Percentiles rank a stretch among this genome's conserved stretches.
These are phyloP conservation scores for Scaptomyza polygonia DNA, from an alignment of 2,888 invertebrate genomes.

Conservation along the genomic window DNA sequence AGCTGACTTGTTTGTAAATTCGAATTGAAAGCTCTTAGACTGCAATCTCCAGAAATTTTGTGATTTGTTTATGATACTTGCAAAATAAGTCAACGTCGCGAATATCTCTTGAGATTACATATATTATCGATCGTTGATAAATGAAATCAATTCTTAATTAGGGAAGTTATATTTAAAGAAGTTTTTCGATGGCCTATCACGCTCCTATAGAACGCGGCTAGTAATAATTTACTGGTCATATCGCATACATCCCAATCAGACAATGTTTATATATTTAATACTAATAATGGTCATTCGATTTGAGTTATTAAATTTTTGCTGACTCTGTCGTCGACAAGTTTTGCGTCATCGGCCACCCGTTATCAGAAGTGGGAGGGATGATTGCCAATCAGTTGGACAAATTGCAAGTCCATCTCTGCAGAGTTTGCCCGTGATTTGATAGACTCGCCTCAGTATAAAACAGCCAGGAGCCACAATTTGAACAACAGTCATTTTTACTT, in stretches of 20 bases:
- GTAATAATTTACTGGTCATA: slow-evolving; percentile 1
- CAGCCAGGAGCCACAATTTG: background rate
- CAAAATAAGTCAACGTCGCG: background rate
- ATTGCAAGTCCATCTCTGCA: slow-evolving; percentile 43
- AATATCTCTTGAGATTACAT: background rate
- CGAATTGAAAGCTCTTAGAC: background rate
- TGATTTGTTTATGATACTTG: background rate
- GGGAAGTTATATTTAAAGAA: slow-evolving; percentile 12
- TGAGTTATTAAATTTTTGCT: slow-evolving; percentile 1
- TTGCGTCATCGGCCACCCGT: slow-evolving; percentile 8
- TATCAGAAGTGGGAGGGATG: slow-evolving; percentile 22
- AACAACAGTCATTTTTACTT: slow-evolving; percentile 51
- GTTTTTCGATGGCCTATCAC: too few relatives aligned
- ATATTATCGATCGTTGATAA: slow-evolving; percentile 3
- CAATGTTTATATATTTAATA: too few relatives aligned
- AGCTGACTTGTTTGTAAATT: background rate
- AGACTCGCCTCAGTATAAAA: slow-evolving; percentile 39
- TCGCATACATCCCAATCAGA: slow-evolving; percentile 9
- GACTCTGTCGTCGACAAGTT: slow-evolving; percentile 1
- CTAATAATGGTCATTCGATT: slow-evolving; percentile 7
- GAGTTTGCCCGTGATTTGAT: slow-evolving; percentile 38
- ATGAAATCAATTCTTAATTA: slow-evolving; percentile 3
- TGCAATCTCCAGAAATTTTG: background rate
- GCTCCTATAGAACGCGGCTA: too few relatives aligned
- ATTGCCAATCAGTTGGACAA: slow-evolving; percentile 29